A percentile compares a stretch with the other conserved stretches of the same genome.
Evolutionary conservation across 2,113 vertebrate genomes (phyloP).

Genomic region (Apistogramma diplotaenia): DNA sequence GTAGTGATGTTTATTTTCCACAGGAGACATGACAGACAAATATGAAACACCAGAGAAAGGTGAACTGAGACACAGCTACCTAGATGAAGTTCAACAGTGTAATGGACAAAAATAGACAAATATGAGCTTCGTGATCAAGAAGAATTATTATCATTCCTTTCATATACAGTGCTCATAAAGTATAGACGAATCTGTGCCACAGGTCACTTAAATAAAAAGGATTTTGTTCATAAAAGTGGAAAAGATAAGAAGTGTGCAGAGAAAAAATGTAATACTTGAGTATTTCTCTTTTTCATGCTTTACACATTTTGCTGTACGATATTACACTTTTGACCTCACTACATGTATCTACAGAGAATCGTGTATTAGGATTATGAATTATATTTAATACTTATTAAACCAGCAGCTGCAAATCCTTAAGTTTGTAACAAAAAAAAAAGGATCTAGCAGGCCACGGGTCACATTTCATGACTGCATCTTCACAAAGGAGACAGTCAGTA

Average conservation of each 20-base stretch:
- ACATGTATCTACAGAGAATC: background rate
- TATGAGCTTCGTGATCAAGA: background rate
- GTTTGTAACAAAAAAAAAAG: too few species aligned
- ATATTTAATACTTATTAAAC: background rate
- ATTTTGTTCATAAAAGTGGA: background rate
- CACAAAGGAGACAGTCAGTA: background rate
- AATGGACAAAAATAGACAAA: background rate
- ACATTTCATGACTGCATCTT: background rate
- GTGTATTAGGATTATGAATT: background rate
- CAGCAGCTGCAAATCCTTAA: background rate
- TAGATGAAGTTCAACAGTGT: background rate
- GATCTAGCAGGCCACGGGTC: background rate
- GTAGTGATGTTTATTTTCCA: background rate
- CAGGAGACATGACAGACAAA: background rate
- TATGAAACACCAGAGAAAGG: rapidly evolving
- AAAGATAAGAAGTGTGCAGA: background rate
- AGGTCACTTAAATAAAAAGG: too few species aligned
- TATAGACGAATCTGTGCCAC: background rate
- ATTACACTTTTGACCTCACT: background rate
- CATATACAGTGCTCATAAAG: background rate
- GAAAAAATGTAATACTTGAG: background rate
- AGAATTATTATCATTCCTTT: background rate
- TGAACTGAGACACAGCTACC: background rate
- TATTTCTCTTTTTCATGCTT: background rate
- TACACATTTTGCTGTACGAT: background rate